phyloP scores from a whole-genome alignment of 1,140 invertebrate genomes.

The Caenorhabditis brenneri region DNA sequence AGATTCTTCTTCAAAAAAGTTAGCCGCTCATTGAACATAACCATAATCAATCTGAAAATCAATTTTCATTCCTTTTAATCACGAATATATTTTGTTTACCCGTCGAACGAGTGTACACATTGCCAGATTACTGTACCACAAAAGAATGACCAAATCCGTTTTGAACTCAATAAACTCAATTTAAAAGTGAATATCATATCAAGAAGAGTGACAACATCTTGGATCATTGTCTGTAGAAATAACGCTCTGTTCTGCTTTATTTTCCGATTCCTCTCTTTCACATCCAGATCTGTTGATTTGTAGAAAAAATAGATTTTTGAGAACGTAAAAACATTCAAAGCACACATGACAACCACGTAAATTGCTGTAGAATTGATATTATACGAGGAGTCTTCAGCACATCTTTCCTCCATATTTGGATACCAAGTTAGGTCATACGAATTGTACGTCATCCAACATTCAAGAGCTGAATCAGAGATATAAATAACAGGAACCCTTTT shows the following conservation, averaged over 20 bases:
- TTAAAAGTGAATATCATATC: constrained; percentile 25
- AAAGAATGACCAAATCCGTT: not conserved
- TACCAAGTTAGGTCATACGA: not conserved
- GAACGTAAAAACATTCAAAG: not conserved
- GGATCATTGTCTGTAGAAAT: constrained; percentile 8
- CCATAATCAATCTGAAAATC: constrained; percentile 1
- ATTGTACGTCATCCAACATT: not conserved
- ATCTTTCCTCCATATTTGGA: not conserved
- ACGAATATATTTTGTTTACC: not conserved
- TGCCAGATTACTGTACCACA: constrained; percentile 11
- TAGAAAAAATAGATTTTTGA: constrained; percentile 26
- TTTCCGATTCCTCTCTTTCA: not conserved
- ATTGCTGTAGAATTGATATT: not conserved
- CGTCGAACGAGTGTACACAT: not conserved
- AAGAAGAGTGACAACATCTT: not conserved
- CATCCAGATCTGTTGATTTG: not conserved
- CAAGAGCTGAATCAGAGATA: not conserved
- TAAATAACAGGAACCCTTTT: not conserved
- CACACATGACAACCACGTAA: not conserved
- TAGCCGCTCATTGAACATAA: constrained; percentile 4
- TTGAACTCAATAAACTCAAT: not conserved
- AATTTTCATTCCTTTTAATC: not conserved
- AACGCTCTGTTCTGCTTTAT: not conserved
- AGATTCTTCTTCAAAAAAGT: not conserved
- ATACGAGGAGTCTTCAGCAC: not conserved